Evolutionary conservation across 2,888 invertebrate genomes (phyloP), one percentile per base, ranked within the genome.

Genomic region (Portevinia maculata): DNA sequence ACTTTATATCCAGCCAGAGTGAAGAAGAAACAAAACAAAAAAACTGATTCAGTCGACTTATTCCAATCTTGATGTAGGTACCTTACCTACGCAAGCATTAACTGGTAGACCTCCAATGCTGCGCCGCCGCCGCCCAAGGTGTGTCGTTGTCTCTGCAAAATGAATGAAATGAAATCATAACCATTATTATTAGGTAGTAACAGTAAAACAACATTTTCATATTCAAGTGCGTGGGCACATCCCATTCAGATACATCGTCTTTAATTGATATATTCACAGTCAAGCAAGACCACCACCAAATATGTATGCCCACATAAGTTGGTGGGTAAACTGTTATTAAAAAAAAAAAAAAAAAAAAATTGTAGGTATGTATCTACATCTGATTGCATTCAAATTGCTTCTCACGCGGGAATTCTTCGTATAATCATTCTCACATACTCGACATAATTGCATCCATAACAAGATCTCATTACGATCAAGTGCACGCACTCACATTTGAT

Each of bases 381-480:
- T 44, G 44, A 44, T 44, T 44, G 44, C 32, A 65, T 64, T 81
- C 52, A 65, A 81, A 70, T 70, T 64, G 52, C 70, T 75, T 81
- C 81, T 55, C 81, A 75, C 57, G 37, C 15, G 28, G 19, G 44
- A 44, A 19, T 9, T 69, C 37, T 60, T 67, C 44, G 62, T n/a
- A n/a, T 74, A 79, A 74, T 74, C 79, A 74, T 79, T 69, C 79
- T 79, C 75, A 65, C 75, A 75, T 64, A 75, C 81, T 48, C 34
- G 37, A 17, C 65, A 71, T 76, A 79, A 81, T 76, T 81, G 70
- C 76, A 76, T 71, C 74, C 48, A 81, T 71, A 81, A 81, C 81
- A 71, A 81, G 81, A 81, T 81, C 81, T 81, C 81, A 71, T 81
- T 81, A 81, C 79, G 64, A 70, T 76, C 81, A 74, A 74, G 79